phyloP scores from a whole-genome alignment of 2,113 vertebrate genomes.

The Silurus asotus region DNA sequence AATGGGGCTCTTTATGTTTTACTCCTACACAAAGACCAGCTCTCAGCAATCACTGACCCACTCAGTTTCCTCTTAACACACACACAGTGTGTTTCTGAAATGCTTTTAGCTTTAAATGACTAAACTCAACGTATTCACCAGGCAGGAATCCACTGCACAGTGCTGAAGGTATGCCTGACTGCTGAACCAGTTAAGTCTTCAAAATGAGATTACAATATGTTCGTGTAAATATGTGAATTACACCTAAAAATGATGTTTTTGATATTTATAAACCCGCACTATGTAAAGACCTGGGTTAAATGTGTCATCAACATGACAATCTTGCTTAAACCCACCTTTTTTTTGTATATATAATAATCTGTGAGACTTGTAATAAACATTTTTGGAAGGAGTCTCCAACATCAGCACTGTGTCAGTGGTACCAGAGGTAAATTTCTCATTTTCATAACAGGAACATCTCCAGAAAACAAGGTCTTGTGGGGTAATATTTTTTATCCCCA shows the following conservation, averaged over 20 bases:
- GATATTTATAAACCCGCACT: too few species aligned
- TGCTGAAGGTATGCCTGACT: not conserved
- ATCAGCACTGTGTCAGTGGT: not conserved
- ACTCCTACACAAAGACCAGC: constrained; percentile 41
- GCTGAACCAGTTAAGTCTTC: not conserved
- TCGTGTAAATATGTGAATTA: not conserved
- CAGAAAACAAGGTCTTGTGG: too few species aligned
- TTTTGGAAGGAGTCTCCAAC: not conserved
- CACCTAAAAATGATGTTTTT: not conserved
- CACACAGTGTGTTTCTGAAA: constrained; percentile 14
- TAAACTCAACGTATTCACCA: not conserved
- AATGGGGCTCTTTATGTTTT: constrained; percentile 35
- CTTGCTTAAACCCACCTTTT: too few species aligned
- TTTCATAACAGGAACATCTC: not conserved
- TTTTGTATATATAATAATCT: not conserved
- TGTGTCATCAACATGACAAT: too few species aligned
- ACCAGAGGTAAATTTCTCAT: not conserved
- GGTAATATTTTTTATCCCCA: too few species aligned
- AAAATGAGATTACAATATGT: not conserved
- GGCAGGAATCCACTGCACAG: not conserved
- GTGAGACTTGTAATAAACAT: not conserved
- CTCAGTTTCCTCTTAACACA: constrained; percentile 39
- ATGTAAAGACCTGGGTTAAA: too few species aligned
- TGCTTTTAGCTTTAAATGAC: constrained; percentile 31
- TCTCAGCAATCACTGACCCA: constrained; percentile 46